These are phyloP conservation scores for Meloidogyne floridensis DNA, from an alignment of 1,140 invertebrate species.

Conservation along the genomic window DNA sequence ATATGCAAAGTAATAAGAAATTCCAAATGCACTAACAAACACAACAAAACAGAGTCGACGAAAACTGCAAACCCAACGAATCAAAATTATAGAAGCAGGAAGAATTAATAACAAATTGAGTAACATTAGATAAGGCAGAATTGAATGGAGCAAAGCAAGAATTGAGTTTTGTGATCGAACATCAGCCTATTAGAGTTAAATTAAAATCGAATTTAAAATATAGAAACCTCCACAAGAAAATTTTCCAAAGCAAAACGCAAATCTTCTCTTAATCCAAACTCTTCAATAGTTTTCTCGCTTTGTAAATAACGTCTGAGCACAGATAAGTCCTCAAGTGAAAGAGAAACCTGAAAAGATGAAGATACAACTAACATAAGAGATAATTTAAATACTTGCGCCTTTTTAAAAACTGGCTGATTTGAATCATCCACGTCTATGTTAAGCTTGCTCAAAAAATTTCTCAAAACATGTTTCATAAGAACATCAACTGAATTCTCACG, in stretches of 20 bases:
- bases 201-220: not conserved
- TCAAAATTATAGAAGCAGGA: constrained; percentile 35
- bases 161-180: constrained; percentile 35
- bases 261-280: constrained; percentile 45
- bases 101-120: constrained; percentile 43
- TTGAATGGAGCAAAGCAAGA: constrained; percentile 30
- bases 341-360: constrained; percentile 21
- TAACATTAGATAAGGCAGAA: constrained; percentile 39
- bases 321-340: constrained; percentile 32
- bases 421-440: constrained; percentile 29
- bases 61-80: constrained; percentile 32
- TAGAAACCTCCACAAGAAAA: constrained; percentile 42
- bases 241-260: constrained; percentile 44
- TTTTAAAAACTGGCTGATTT: constrained; percentile 27
- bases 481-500: constrained; percentile 49
- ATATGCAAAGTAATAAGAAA: constrained; percentile 49
- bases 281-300: constrained; percentile 37
- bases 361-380: not conserved
- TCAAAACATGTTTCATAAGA: constrained; percentile 47
- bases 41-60: constrained; percentile 36
- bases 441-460: constrained; percentile 36
- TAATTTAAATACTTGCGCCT: constrained; percentile 24
- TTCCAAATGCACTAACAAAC: constrained; percentile 38
- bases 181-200: constrained; percentile 11
- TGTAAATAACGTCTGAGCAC: constrained; percentile 37